A percentile compares a stretch with the other conserved stretches of the same genome.
phyloP scores from a whole-genome alignment of 1,140 invertebrate genomes.

The Papilio polytes region DNA sequence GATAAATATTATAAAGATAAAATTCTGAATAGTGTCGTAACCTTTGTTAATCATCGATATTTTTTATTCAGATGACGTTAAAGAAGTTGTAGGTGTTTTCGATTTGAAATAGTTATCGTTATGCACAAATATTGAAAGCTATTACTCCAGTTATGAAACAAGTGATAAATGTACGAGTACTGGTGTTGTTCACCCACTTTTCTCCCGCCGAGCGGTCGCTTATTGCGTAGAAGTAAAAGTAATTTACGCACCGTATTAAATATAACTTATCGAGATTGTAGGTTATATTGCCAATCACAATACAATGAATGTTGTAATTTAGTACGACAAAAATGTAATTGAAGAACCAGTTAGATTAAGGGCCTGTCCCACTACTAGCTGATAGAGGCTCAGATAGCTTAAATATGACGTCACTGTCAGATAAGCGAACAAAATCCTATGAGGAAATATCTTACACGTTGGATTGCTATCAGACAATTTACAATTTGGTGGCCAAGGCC shows the following conservation, averaged over 20 bases:
- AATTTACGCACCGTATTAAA: slow-evolving; percentile 38
- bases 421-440: too few relatives aligned
- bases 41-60: background rate
- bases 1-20: slow-evolving; percentile 7
- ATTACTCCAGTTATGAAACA: slow-evolving; percentile 61
- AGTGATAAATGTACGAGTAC: slow-evolving; percentile 46
- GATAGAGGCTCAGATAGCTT: too few relatives aligned
- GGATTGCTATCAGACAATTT: too few relatives aligned
- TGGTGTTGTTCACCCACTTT: slow-evolving; percentile 71
- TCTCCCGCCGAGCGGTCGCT: slow-evolving; percentile 54
- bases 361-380: too few relatives aligned
- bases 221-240: slow-evolving; percentile 52
- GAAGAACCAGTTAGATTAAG: background rate
- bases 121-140: slow-evolving; percentile 70
- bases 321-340: background rate
- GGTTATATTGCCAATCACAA: slow-evolving; percentile 9
- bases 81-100: slow-evolving; percentile 42
- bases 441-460: too few relatives aligned
- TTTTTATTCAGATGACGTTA: background rate
- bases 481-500: too few relatives aligned
- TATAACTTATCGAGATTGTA: slow-evolving; percentile 27
- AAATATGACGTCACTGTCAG: too few relatives aligned
- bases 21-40: background rate
- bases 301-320: slow-evolving; percentile 8
- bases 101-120: slow-evolving; percentile 47